Conservation (phyloP, 53 echinoderm and acorn worm species). For the Mesocentrotus franciscanus region DNA sequence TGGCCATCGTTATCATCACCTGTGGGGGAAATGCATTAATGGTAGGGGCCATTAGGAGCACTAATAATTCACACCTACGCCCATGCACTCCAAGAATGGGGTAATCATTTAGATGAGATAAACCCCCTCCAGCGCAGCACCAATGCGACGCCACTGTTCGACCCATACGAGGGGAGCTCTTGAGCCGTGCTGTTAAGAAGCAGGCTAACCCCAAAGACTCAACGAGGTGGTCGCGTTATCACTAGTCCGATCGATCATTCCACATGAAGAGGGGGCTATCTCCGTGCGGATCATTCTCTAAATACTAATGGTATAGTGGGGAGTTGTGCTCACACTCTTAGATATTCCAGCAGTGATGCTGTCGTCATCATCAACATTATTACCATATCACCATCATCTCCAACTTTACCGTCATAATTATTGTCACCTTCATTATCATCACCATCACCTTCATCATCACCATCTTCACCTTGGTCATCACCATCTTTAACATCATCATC, state of each 20-base stretch:
- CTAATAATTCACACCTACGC: conserved; percentile 56
- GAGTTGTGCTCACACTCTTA: neutral
- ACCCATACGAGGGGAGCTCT: neutral
- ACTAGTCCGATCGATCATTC: neutral
- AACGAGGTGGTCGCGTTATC: neutral
- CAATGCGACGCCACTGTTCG: conserved; percentile 24
- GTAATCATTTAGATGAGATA: conserved; percentile 37
- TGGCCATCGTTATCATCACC: conserved; percentile 53
- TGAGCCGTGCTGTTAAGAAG: conserved; percentile 24
- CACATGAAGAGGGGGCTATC: neutral
- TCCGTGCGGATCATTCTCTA: neutral
- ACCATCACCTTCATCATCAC: neutral
- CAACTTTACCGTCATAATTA: neutral
- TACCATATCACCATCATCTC: neutral
- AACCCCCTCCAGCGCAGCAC: conserved; percentile 56
- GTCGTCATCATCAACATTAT: neutral
- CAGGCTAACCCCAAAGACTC: neutral
- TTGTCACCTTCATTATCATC: neutral
- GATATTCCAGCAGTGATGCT: neutral
- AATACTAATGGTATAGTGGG: neutral
- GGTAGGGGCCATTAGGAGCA: conserved; percentile 53
- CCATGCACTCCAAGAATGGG: conserved; percentile 41
- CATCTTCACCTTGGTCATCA: neutral
- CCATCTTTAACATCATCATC: neutral
- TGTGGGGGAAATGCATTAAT: conserved; percentile 63